A percentile compares a stretch with the other conserved stretches of the same genome.
Conservation (phyloP, 2,113 vertebrate genomes). For the Sinosuthora webbiana region DNA sequence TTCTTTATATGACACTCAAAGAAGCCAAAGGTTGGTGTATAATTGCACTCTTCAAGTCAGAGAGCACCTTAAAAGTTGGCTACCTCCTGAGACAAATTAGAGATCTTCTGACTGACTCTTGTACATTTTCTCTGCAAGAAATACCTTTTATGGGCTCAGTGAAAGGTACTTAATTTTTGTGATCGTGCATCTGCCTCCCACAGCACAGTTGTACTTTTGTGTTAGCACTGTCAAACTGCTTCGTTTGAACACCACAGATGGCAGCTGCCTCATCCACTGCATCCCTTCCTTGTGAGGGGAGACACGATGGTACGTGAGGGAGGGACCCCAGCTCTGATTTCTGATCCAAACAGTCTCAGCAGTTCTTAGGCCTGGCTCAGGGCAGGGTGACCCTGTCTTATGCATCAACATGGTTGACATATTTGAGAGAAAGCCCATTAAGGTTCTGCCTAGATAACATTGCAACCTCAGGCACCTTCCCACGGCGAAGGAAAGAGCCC, state of each 20-base stretch:
- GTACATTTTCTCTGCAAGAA: neutral
- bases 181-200: neutral
- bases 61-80: slow-evolving; percentile 10
- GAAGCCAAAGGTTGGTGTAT: neutral
- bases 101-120: neutral
- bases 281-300: neutral
- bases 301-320: accelerated
- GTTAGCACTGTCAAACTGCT: neutral
- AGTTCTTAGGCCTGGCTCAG: neutral
- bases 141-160: neutral
- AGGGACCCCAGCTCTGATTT: neutral
- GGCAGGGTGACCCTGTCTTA: neutral
- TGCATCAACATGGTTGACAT: neutral
- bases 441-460: neutral
- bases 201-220: neutral
- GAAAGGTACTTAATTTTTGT: neutral
- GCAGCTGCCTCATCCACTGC: neutral
- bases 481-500: neutral
- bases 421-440: neutral
- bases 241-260: neutral
- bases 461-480: neutral
- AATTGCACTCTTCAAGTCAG: neutral
- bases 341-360: neutral
- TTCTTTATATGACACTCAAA: neutral
- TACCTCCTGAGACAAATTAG: slow-evolving; percentile 1